Evolutionary conservation across 2,888 invertebrate genomes (phyloP).

Genomic region (Oasisia sp.): DNA sequence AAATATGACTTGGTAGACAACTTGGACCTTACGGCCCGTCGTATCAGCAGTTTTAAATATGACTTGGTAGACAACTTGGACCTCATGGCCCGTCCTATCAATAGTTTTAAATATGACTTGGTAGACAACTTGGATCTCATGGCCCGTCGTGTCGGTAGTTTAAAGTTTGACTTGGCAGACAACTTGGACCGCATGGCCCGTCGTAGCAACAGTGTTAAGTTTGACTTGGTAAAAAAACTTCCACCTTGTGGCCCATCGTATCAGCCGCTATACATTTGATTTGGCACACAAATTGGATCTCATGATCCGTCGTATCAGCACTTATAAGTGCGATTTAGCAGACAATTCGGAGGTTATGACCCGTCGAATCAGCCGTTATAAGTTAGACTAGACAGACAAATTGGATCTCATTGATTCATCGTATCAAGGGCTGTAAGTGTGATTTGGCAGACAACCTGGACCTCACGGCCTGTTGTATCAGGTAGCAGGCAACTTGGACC

Average conservation of each 20-base stretch:
- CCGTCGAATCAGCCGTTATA: no score
- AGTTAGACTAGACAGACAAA: no score
- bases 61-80: neutral
- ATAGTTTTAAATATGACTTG: neutral
- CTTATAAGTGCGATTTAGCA: no score
- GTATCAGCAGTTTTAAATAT: conserved; percentile 13
- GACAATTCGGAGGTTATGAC: no score
- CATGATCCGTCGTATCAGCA: no score
- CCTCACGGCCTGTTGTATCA: conserved; percentile 24
- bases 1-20: neutral
- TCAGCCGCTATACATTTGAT: no score
- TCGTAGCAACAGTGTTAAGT: conserved; percentile 21
- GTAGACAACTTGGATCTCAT: conserved; percentile 6
- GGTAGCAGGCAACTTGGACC: neutral
- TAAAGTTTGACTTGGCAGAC: neutral
- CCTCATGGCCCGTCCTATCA: conserved; percentile 25
- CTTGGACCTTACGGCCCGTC: conserved; percentile 21
- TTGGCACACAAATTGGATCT: no score
- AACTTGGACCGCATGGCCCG: conserved; percentile 8
- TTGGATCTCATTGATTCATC: no score
- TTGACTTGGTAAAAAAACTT: conserved; percentile 6
- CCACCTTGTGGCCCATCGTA: no score
- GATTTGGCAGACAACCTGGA: neutral
- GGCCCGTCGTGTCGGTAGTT: neutral
- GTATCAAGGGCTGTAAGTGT: no score